Conservation (phyloP, 2,113 vertebrate genomes). For the Ramphastos sulfuratus region DNA sequence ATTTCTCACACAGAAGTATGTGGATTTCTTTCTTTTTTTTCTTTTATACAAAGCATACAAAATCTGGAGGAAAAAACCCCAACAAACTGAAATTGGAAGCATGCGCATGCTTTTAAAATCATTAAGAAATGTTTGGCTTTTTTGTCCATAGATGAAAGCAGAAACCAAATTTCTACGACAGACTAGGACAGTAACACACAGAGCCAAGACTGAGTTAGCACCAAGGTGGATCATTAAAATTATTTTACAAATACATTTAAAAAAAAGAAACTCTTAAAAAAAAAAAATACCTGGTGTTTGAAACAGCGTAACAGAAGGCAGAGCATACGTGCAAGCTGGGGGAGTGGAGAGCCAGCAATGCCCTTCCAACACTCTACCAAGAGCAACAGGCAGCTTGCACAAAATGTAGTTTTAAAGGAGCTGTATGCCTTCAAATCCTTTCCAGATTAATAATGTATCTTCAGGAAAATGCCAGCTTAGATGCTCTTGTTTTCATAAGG, state of each 20-base stretch:
- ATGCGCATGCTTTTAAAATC: neutral
- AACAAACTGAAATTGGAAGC: neutral
- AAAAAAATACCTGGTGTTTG: neutral
- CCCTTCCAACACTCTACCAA: neutral
- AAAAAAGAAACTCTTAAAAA: neutral
- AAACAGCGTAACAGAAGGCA: neutral
- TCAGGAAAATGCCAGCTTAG: neutral
- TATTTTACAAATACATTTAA: neutral
- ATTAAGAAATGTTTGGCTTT: neutral
- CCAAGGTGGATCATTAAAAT: neutral
- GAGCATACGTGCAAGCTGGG: neutral
- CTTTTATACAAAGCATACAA: neutral
- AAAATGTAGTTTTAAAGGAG: neutral
- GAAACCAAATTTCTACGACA: neutral
- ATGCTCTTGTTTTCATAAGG: neutral
- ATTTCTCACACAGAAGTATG: neutral
- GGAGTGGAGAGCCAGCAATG: neutral
- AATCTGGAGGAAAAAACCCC: neutral
- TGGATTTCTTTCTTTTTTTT: neutral
- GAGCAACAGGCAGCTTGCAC: neutral
- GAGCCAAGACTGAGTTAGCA: neutral
- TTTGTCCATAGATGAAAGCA: neutral
- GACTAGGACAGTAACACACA: neutral
- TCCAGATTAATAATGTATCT: rapidly evolving
- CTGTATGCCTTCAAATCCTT: neutral